phyloP scores from a whole-genome alignment of 1,140 invertebrate genomes.

The Stenopsyche tienmushanensis region DNA sequence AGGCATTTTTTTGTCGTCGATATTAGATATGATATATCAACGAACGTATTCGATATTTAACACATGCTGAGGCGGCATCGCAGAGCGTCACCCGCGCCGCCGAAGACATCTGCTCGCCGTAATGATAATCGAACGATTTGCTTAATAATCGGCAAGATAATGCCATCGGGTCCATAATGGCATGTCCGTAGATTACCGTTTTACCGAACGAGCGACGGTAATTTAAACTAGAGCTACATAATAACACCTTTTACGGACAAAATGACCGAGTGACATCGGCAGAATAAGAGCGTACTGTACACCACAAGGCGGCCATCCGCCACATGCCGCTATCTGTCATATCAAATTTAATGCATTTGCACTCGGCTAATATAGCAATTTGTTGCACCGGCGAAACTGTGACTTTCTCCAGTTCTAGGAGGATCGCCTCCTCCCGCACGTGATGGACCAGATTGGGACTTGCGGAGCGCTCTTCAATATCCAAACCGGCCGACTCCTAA shows the following conservation, averaged over 20 bases:
- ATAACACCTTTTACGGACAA: slow-evolving; percentile 11
- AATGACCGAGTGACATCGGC: slow-evolving; percentile 20
- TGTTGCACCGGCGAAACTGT: too few species aligned
- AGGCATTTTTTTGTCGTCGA: too few species aligned
- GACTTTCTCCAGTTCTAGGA: too few species aligned
- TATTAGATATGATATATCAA: too few species aligned
- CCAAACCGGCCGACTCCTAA: not conserved
- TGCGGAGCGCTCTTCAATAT: not conserved
- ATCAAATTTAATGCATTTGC: not conserved
- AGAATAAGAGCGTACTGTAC: not conserved
- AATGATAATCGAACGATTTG: slow-evolving; percentile 16
- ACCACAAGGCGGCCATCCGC: not conserved
- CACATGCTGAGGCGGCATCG: too few species aligned
- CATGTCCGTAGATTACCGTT: slow-evolving; percentile 9
- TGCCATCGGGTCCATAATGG: not conserved
- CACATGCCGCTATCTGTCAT: slow-evolving; percentile 16
- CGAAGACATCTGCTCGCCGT: not conserved
- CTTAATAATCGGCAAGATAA: not conserved
- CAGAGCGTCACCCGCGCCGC: too few species aligned
- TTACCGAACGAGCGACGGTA: not conserved
- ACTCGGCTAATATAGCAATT: not conserved
- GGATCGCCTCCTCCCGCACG: too few species aligned
- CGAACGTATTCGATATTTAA: too few species aligned
- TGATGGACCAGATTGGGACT: not conserved
- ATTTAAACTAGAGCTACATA: slow-evolving; percentile 16